Evolutionary conservation across 2,888 invertebrate genomes (phyloP).

Genomic region (Erebia ligea): DNA sequence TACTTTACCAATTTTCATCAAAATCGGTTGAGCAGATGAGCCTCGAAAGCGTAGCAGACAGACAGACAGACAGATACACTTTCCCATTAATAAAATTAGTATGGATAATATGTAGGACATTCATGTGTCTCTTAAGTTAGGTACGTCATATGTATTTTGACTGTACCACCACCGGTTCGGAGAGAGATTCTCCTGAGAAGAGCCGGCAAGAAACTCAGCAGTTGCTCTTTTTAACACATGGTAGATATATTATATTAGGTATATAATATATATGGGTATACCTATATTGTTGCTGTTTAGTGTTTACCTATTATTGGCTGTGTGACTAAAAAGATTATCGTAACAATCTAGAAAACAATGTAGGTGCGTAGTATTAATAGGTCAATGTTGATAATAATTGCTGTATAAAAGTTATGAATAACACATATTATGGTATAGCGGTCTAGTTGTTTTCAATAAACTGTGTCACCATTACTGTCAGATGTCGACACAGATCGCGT

Average conservation of each 20-base stretch:
- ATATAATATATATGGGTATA: neutral
- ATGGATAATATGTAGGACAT: too few relatives aligned
- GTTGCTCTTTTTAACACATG: too few relatives aligned
- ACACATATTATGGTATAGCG: conserved; percentile 15
- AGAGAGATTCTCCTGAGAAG: too few relatives aligned
- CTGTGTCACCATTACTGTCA: conserved; percentile 23
- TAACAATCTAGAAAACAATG: neutral
- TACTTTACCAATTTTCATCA: too few relatives aligned
- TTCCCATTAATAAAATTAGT: too few relatives aligned
- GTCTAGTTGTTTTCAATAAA: conserved; percentile 19
- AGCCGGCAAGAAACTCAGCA: too few relatives aligned
- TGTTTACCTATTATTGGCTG: neutral
- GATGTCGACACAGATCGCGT: conserved; percentile 40
- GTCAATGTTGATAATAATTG: conserved; percentile 45
- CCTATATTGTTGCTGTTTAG: neutral
- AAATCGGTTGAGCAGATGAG: too few relatives aligned
- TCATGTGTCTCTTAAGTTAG: too few relatives aligned
- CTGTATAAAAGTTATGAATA: conserved; percentile 39
- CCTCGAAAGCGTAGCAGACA: too few relatives aligned
- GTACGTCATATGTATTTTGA: too few relatives aligned
- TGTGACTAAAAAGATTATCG: conserved; percentile 10
- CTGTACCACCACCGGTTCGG: too few relatives aligned
- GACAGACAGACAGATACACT: too few relatives aligned
- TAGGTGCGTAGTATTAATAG: conserved; percentile 32
- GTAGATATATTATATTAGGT: neutral